Evolutionary conservation across 2,888 invertebrate genomes (phyloP).

Genomic region (Andrena dorsata): DNA sequence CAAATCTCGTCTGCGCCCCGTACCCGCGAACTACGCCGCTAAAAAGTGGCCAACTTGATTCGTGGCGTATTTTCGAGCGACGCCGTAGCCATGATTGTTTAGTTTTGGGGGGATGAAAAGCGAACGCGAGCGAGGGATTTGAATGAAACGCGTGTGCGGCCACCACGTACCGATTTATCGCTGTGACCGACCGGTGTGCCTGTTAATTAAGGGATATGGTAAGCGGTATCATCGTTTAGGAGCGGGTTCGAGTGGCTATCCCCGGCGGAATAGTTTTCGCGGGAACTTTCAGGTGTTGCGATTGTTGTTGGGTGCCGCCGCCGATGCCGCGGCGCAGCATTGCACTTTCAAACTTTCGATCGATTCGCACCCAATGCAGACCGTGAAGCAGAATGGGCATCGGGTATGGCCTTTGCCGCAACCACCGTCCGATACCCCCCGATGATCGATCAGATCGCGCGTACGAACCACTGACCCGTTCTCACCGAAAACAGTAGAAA

Average conservation of each 20-base stretch:
- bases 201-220: slow-evolving; percentile 75
- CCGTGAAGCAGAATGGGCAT: slow-evolving; percentile 30
- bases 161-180: slow-evolving; percentile 56
- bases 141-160: slow-evolving; percentile 68
- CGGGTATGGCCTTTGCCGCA: slow-evolving; percentile 11
- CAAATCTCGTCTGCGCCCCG: not conserved
- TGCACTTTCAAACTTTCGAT: slow-evolving; percentile 68
- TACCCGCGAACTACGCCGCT: not conserved
- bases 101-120: slow-evolving; percentile 80
- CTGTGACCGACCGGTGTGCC: slow-evolving; percentile 58
- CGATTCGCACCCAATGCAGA: slow-evolving; percentile 53
- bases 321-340: slow-evolving; percentile 70
- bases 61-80: slow-evolving; percentile 71
- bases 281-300: slow-evolving; percentile 76
- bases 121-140: slow-evolving; percentile 73
- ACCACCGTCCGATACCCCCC: slow-evolving; percentile 9
- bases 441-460: not conserved
- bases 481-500: slow-evolving; percentile 60
- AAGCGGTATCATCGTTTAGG: slow-evolving; percentile 62
- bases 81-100: slow-evolving; percentile 84
- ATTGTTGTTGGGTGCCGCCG: slow-evolving; percentile 68
- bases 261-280: slow-evolving; percentile 73
- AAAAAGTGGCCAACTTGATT: slow-evolving; percentile 37
- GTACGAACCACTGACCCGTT: slow-evolving; percentile 9
- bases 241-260: slow-evolving; percentile 25